Conservation (phyloP, 2,113 vertebrate species). For the Silurus asotus region DNA sequence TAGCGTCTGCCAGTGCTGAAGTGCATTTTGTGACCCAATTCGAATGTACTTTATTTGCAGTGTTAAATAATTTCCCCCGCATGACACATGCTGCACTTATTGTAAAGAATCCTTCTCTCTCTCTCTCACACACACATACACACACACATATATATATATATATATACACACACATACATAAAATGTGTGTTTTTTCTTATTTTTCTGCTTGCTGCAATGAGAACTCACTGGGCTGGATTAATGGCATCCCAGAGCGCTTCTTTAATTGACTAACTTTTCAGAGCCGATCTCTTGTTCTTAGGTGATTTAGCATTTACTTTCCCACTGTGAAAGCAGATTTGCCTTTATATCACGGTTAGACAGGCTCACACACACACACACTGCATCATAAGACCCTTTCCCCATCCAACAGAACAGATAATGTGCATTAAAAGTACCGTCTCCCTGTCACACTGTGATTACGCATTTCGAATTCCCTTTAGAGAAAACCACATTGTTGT, state of each 20-base stretch:
- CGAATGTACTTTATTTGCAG: conserved; percentile 39
- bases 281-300: conserved; percentile 36
- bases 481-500: not conserved
- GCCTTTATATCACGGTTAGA: conserved; percentile 42
- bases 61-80: conserved; percentile 42
- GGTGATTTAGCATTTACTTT: conserved; percentile 48
- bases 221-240: conserved; percentile 43
- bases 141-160: not conserved
- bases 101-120: conserved; percentile 27
- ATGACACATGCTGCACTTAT: conserved; percentile 31
- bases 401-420: conserved; percentile 30
- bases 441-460: conserved; percentile 33
- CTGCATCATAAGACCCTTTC: conserved; percentile 8
- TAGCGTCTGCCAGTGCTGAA: conserved; percentile 23
- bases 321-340: conserved; percentile 42
- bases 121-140: too few species aligned
- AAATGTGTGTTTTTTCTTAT: not conserved
- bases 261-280: conserved; percentile 54
- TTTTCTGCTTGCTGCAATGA: conserved; percentile 10
- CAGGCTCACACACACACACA: conserved; percentile 25
- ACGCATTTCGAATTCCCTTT: conserved; percentile 10
- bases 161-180: not conserved
- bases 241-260: conserved; percentile 44
- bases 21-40: conserved; percentile 31
- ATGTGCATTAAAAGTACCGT: conserved; percentile 40